These are phyloP conservation scores for Oegoconia quadripuncta DNA, from an alignment of 2,888 invertebrate species.

Conservation along the genomic window DNA sequence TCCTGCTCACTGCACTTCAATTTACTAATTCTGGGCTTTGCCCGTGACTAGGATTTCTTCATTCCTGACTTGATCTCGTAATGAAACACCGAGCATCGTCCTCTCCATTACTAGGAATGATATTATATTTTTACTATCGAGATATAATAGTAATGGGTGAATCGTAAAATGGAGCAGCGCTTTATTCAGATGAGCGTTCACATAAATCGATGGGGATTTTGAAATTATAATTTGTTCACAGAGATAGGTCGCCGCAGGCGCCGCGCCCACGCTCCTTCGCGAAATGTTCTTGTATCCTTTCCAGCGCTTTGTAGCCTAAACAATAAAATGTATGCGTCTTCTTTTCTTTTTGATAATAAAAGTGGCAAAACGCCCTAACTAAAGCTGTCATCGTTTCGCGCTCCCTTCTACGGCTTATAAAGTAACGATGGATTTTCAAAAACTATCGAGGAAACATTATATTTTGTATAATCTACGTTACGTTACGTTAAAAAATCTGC, in stretches of 20 bases:
- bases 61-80: too few species aligned
- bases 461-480: too few species aligned
- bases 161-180: slow-evolving; percentile 62
- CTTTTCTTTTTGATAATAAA: slow-evolving; percentile 13
- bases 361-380: slow-evolving; percentile 15
- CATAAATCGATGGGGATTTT: slow-evolving; percentile 76
- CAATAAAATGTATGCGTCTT: slow-evolving; percentile 11
- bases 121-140: slow-evolving; percentile 19
- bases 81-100: not conserved
- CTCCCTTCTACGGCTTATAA: too few species aligned
- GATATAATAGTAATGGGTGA: slow-evolving; percentile 46
- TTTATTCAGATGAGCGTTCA: slow-evolving; percentile 69
- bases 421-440: too few species aligned
- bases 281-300: slow-evolving; percentile 3
- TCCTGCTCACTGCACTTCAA: too few species aligned
- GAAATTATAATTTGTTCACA: slow-evolving; percentile 76
- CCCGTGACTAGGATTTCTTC: too few species aligned
- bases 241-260: slow-evolving; percentile 70
- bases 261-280: slow-evolving; percentile 49
- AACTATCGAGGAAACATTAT: too few species aligned
- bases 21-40: too few species aligned
- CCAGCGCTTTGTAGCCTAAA: slow-evolving; percentile 16
- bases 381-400: slow-evolving; percentile 18
- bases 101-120: not conserved
- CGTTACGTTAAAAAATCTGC: too few species aligned